These are phyloP conservation scores for Takifugu bimaculatus DNA, from an alignment of 2,113 vertebrate genomes.

Conservation along the genomic window DNA sequence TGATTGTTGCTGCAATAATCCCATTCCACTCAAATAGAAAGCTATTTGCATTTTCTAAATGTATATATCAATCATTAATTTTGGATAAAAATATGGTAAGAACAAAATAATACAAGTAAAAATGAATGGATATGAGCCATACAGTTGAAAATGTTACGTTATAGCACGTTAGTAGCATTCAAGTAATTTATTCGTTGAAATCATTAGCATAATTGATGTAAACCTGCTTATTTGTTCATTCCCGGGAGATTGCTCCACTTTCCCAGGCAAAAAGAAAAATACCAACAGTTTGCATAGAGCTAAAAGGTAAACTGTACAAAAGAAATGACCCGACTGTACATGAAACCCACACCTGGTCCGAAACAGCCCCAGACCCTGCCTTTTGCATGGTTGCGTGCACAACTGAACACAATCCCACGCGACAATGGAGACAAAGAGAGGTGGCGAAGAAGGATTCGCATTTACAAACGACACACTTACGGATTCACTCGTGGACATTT, in stretches of 20 bases:
- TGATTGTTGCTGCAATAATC: neutral
- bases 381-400: slow-evolving; percentile 3
- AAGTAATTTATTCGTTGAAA: neutral
- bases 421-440: neutral
- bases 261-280: neutral
- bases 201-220: neutral
- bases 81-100: neutral
- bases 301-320: neutral
- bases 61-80: neutral
- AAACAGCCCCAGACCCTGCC: slow-evolving; percentile 44
- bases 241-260: neutral
- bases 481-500: slow-evolving; percentile 9
- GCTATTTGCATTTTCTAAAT: slow-evolving; percentile 9
- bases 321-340: neutral
- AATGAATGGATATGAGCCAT: neutral
- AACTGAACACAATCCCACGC: neutral
- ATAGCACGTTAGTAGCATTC: neutral
- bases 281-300: too few species aligned
- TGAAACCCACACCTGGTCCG: slow-evolving; percentile 63
- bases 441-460: neutral
- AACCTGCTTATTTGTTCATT: neutral
- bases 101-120: too few species aligned
- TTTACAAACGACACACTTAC: neutral
- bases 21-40: neutral
- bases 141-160: neutral